Evolutionary conservation across 64 coral and sea anemone genomes (phyloP).

Genomic region (Montipora capricornis): DNA sequence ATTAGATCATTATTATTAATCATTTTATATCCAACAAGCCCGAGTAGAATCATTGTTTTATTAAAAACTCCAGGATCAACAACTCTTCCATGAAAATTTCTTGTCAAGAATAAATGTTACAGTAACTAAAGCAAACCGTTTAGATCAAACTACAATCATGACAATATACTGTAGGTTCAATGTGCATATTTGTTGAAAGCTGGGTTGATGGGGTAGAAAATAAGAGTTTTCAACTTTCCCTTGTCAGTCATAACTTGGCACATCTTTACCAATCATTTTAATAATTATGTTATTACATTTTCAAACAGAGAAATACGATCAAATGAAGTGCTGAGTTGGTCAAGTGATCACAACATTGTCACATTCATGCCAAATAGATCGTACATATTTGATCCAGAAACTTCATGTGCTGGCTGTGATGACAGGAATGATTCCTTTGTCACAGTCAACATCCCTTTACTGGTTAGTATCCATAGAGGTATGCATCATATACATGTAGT

Average conservation of each 20-base stretch:
- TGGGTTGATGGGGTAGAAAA: too few species aligned
- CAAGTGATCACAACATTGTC: conserved; percentile 59
- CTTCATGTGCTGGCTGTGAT: conserved; percentile 84
- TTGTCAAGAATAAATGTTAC: too few species aligned
- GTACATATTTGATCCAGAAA: conserved; percentile 95
- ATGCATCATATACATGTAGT: background rate
- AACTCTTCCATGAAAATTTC: too few species aligned
- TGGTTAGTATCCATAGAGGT: conserved; percentile 47
- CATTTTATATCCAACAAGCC: too few species aligned
- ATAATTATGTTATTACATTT: background rate
- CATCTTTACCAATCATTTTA: background rate
- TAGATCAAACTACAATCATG: too few species aligned
- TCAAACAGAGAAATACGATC: conserved; percentile 74
- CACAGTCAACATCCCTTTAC: conserved; percentile 85
- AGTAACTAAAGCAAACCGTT: too few species aligned
- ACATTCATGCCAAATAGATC: conserved; percentile 97
- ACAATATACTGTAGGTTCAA: too few species aligned
- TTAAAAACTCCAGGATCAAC: too few species aligned
- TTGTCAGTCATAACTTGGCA: background rate
- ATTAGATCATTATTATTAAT: too few species aligned
- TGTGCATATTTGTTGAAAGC: too few species aligned
- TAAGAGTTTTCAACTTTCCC: too few species aligned
- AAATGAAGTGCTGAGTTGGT: conserved; percentile 71
- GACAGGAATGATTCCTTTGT: conserved; percentile 74
- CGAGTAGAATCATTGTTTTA: too few species aligned